Evolutionary conservation across 2,797 vertebrate genomes (phyloP), one percentile per base, ranked within the genome.

Genomic region (Danio kyathit): DNA sequence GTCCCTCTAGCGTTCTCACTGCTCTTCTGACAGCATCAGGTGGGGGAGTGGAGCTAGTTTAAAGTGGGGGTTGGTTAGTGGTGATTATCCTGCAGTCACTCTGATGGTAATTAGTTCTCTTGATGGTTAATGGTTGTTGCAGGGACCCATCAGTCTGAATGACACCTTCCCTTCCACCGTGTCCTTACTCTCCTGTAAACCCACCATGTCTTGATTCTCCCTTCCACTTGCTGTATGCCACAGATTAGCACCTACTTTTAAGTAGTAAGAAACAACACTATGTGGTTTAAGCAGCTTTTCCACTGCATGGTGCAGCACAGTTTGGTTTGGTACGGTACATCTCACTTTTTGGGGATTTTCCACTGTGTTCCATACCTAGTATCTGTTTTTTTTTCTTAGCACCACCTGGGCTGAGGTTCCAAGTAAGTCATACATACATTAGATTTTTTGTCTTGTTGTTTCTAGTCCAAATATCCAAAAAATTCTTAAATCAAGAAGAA

Each of bases 1-100:
- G n/a, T 17, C 16, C 56, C n/a, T 56, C 57, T 51, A 38, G 7
- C 76, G 61, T 59, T 60, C 80, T 79, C 74, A 74, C 64, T 65
- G 71, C 51, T 54, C 64, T 76, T 85, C 71, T 78, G 80, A 81
- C 87, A 78, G 83, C 69, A 66, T 51, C 5, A 81, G 85, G 82
- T 5, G 17, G 7, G 43, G 41, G 46, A 83, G 56, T 57, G 63
- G 56, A 79, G 84, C 87, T 92, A 84, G 91, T 92, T 91, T 88
- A 89, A 88, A 90, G 83, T n/a, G 79, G 57, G 82, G 14, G 82
- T 83, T 89, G 89, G 84, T 89, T 80, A 56, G 85, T 57, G 73
- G 84, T 90, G 89, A 93, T 94, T 90, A 92, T 88, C 86, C 84
- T 83, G 85, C 90, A 91, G 90, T 90, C 91, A 85, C 85, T 91